These are phyloP conservation scores for Brachionus rubens DNA, from an alignment of 1,140 invertebrate genomes.

Conservation along the genomic window DNA sequence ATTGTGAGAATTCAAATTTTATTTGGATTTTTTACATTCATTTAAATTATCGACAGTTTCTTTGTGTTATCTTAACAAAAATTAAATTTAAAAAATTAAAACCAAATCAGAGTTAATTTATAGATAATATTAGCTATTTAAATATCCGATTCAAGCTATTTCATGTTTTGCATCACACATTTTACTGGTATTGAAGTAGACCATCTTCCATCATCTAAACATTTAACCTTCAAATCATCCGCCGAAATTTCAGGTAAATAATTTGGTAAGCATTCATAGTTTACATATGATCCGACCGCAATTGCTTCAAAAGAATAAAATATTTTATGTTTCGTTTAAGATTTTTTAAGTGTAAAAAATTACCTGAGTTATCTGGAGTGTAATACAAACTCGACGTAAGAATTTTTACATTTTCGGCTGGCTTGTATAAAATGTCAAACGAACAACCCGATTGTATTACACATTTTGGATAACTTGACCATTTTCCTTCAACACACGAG, in stretches of 20 bases:
- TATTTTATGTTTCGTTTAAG: not conserved
- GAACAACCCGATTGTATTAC: not conserved
- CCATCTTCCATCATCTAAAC: slow-evolving; percentile 21
- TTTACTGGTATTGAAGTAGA: not conserved
- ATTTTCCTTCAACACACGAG: not conserved
- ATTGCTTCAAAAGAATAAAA: slow-evolving; percentile 16
- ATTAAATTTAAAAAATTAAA: too few species aligned
- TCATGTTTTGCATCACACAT: not conserved
- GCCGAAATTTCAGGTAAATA: not conserved
- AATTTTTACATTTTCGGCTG: slow-evolving; percentile 35
- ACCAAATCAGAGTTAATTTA: too few species aligned
- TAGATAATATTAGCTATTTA: too few species aligned
- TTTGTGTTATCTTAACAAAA: too few species aligned
- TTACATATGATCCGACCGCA: not conserved
- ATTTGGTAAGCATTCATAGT: slow-evolving; percentile 21
- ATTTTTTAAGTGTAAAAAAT: not conserved
- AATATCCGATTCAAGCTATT: too few species aligned
- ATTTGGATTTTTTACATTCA: too few species aligned
- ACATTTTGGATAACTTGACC: slow-evolving; percentile 21
- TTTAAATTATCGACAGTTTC: too few species aligned
- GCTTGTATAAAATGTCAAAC: slow-evolving; percentile 2
- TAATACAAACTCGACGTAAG: not conserved
- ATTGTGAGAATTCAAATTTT: too few species aligned
- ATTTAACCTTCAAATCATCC: not conserved
- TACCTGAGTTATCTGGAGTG: slow-evolving; percentile 24